These are phyloP conservation scores for Oreortyx pictus DNA, from an alignment of 2,797 vertebrate genomes.

Conservation along the genomic window DNA sequence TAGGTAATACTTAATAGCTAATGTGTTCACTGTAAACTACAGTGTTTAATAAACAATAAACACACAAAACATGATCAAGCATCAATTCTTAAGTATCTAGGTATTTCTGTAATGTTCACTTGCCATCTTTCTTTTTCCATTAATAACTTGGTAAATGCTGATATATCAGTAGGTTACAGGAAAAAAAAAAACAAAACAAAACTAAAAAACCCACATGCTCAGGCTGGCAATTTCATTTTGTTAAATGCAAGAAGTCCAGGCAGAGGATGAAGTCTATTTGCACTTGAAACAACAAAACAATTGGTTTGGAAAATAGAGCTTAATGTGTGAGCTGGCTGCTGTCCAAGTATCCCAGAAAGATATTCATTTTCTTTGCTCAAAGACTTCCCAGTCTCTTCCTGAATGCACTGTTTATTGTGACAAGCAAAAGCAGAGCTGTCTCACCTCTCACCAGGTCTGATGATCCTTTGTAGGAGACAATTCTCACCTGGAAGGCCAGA, in stretches of 20 bases:
- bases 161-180: background rate
- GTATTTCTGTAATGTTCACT: background rate
- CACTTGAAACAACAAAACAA: conserved; percentile 63
- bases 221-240: conserved; percentile 13
- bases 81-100: background rate
- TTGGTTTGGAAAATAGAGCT: conserved; percentile 64
- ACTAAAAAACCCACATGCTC: background rate
- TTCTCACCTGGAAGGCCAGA: conserved; percentile 19
- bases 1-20: background rate
- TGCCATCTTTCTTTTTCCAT: background rate
- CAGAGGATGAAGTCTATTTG: conserved; percentile 57
- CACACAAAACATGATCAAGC: background rate
- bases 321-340: conserved; percentile 71
- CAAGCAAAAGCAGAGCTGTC: background rate
- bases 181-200: background rate
- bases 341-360: conserved; percentile 59
- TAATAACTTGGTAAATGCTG: background rate
- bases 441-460: conserved; percentile 33
- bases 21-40: background rate
- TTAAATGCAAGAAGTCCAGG: conserved; percentile 29
- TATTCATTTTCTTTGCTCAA: conserved; percentile 58
- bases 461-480: conserved; percentile 3
- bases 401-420: conserved; percentile 20
- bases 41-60: background rate
- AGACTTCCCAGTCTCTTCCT: conserved; percentile 23